These are phyloP conservation scores for Agrotis ipsilon DNA, from an alignment of 2,888 invertebrate species.

Conservation along the genomic window DNA sequence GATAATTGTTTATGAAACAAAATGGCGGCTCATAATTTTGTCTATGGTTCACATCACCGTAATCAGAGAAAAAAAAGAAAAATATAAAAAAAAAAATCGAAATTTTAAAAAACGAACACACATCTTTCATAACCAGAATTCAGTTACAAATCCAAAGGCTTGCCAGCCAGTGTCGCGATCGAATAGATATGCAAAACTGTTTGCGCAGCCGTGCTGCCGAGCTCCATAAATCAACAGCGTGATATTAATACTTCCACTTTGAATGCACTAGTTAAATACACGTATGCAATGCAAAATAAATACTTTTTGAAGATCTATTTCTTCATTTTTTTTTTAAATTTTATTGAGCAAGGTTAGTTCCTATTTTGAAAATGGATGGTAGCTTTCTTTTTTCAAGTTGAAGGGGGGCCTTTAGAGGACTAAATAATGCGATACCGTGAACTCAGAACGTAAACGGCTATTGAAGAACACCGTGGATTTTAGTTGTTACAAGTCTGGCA, in stretches of 20 bases:
- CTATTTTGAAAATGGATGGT: neutral
- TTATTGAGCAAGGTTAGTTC: neutral
- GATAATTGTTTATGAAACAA: neutral
- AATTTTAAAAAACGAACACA: constrained; percentile 23
- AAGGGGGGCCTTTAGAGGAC: no score
- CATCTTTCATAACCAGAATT: constrained; percentile 51
- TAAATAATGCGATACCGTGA: no score
- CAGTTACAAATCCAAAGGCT: constrained; percentile 61
- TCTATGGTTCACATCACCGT: neutral
- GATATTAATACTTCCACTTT: constrained; percentile 64
- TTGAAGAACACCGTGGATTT: no score
- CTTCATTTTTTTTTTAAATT: constrained; percentile 2
- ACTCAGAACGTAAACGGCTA: no score
- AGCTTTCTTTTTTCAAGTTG: neutral
- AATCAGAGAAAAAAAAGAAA: neutral
- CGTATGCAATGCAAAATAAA: neutral
- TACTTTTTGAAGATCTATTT: neutral
- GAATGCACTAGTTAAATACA: constrained; percentile 42
- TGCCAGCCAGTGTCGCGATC: constrained; percentile 55
- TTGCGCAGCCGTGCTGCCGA: constrained; percentile 51
- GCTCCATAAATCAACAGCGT: constrained; percentile 63
- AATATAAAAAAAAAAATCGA: neutral
- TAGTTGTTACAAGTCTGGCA: no score
- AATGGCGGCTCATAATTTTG: neutral
- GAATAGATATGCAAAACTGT: constrained; percentile 71